Base-by-base conservation (phyloP, 35 echinoderm and acorn worm genomes). In the Apostichopus californicus region DNA sequence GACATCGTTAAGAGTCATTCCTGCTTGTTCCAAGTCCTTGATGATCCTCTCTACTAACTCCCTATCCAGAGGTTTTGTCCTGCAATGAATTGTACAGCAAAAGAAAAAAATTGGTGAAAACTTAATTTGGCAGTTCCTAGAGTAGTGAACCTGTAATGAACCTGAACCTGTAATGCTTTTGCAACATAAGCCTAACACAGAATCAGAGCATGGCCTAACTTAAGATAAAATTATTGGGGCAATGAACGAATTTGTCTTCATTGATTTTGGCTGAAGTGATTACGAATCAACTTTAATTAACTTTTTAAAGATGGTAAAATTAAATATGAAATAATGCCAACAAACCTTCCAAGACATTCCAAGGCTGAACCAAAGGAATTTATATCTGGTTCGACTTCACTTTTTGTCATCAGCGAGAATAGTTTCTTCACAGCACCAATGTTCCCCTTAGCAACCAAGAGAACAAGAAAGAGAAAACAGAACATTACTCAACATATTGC, bases 351-450 rank as follows among this genome's bases (percentile, higher is more conserved):
- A 58, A 85, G 54, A 15, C 81, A 85, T 59, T 85, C 81, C 52
- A 85, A 59, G 54, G 81, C 81, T 58, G 56, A 56, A 58, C 10
- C 81, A 85, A 85, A 85, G 17, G 81, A 85, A 85, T 85, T 58
- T 9, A 85, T 14, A 21, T 85, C 81, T 58, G 81, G 81, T 12
- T 85, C 17, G 81, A 85, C 55, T 58, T 55, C 81, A 58, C 81
- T 58, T 23, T 85, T 55, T 58, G 81, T 59, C 81, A 85, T 85
- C 9, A 59, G n/a, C 20, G 23, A 56, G 24, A 85, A 85, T 17
- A 85, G 17, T 52, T 85, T 85, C 81, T 85, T 60, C 2, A 85
- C 55, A 20, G 81, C 81, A 58, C 54, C 23, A 17, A 85, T 85
- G 20, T 12, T 85, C 58, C 81, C 81, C 81, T 85, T 54, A 21